A percentile compares a stretch with the other conserved stretches of the same genome.
These are phyloP conservation scores for Hydropotes inermis DNA, from an alignment of 2,113 vertebrate species.

Conservation along the genomic window DNA sequence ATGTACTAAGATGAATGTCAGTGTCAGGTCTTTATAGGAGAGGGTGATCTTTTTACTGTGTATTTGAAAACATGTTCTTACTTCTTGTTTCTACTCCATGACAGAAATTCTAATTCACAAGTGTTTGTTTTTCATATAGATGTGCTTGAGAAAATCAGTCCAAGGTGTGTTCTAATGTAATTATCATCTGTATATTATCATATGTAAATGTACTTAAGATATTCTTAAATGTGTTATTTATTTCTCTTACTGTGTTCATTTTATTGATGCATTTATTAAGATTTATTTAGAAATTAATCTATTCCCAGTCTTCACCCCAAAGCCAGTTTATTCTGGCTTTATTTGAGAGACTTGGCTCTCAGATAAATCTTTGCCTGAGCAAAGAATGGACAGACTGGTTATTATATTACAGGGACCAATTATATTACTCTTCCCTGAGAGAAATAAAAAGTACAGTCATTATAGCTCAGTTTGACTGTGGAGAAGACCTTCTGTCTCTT, in stretches of 20 bases:
- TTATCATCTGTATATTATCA: background rate
- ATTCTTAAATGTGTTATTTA: slow-evolving; percentile 18
- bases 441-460: slow-evolving; percentile 6
- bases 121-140: background rate
- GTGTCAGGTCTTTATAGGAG: slow-evolving; percentile 45
- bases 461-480: background rate
- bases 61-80: slow-evolving; percentile 50
- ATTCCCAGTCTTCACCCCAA: slow-evolving; percentile 20
- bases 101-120: slow-evolving; percentile 56
- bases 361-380: slow-evolving; percentile 45
- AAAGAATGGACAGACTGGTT: slow-evolving; percentile 32
- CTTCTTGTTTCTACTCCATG: slow-evolving; percentile 34
- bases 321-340: slow-evolving; percentile 16
- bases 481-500: slow-evolving; percentile 17
- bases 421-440: slow-evolving; percentile 48
- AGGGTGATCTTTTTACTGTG: slow-evolving; percentile 42
- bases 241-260: background rate
- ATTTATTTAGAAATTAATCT: slow-evolving; percentile 49
- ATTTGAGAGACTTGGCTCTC: background rate
- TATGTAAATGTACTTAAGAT: slow-evolving; percentile 15
- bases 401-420: slow-evolving; percentile 44
- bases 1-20: slow-evolving; percentile 59
- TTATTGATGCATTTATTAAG: background rate
- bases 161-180: background rate
- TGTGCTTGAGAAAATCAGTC: slow-evolving; percentile 49